Conservation (phyloP, 2,113 vertebrate species). For the Thryonomys swinderianus region DNA sequence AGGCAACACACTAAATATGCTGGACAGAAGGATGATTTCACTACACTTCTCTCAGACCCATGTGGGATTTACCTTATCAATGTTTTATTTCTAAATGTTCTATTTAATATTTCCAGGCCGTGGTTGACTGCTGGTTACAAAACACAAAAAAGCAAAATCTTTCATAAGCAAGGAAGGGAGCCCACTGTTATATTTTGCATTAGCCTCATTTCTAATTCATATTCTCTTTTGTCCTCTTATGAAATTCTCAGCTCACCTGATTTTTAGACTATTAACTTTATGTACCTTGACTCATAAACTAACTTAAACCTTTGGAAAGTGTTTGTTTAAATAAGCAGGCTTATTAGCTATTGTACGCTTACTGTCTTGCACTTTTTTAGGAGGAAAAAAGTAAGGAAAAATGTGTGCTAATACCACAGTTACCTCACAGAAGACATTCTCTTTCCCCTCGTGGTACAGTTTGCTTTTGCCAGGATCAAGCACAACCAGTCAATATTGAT, state of each 20-base stretch:
- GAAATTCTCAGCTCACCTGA: background rate
- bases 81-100: background rate
- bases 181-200: background rate
- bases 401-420: background rate
- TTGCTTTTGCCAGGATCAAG: constrained; percentile 37
- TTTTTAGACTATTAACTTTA: constrained; percentile 2
- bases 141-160: background rate
- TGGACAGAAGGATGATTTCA: background rate
- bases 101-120: background rate
- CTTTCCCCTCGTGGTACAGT: background rate
- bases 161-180: background rate
- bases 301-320: background rate
- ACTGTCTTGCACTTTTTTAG: background rate
- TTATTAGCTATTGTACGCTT: background rate
- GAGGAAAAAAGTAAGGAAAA: background rate
- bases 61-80: background rate
- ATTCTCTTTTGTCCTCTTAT: background rate
- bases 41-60: background rate
- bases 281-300: background rate
- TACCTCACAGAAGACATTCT: background rate
- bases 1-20: background rate
- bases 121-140: background rate
- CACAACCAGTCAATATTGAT: constrained; percentile 26
- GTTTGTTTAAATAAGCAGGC: constrained; percentile 44
- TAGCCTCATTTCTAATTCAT: background rate